Conservation (phyloP, 2,113 vertebrate genomes). For the Anser brachyrhynchus region DNA sequence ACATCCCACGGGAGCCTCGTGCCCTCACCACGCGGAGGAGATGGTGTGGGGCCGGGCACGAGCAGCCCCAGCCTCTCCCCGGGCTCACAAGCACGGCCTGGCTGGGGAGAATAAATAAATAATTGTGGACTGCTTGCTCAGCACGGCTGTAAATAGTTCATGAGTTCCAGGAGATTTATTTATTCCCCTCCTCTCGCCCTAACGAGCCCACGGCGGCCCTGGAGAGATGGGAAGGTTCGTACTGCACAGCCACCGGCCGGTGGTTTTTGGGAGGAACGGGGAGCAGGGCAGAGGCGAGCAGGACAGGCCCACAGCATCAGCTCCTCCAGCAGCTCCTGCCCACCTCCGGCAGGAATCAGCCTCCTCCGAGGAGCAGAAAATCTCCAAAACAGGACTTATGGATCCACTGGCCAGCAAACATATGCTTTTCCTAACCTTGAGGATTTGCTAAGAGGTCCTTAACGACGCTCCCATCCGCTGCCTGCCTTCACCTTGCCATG, state of each 20-base stretch:
- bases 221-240: neutral
- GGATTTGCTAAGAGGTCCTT: neutral
- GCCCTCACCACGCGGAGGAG: neutral
- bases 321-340: neutral
- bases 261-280: rapidly evolving
- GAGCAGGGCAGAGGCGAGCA: neutral
- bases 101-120: slow-evolving; percentile 42
- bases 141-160: slow-evolving; percentile 22
- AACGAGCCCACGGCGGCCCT: neutral
- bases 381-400: rapidly evolving
- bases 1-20: neutral
- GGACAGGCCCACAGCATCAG: rapidly evolving
- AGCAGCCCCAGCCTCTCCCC: neutral
- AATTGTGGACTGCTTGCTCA: slow-evolving; percentile 8
- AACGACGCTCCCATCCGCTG: neutral
- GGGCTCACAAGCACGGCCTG: neutral
- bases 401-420: neutral
- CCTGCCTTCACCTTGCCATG: neutral
- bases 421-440: neutral
- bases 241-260: neutral
- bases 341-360: neutral
- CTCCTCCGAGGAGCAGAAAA: neutral
- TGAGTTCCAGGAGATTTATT: slow-evolving; percentile 44
- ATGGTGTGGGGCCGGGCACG: rapidly evolving
- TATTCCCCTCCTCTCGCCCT: neutral